Conservation (phyloP, 2,113 vertebrate species). For the Vimba vimba region DNA sequence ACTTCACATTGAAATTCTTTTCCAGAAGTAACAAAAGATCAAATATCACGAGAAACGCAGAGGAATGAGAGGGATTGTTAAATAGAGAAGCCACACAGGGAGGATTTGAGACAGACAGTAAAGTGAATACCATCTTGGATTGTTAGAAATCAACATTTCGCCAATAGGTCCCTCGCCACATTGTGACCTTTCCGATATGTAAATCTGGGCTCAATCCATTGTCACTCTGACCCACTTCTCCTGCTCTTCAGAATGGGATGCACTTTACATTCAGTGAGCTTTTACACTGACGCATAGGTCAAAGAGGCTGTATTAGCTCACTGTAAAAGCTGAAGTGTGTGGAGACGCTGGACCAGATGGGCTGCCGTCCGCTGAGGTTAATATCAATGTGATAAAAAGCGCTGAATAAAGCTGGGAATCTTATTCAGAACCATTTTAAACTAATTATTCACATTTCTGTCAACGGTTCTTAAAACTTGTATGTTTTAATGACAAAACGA, state of each 20-base stretch:
- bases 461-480: not conserved
- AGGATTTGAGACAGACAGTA: conserved; percentile 64
- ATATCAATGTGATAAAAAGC: not conserved
- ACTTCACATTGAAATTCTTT: not conserved
- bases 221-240: conserved; percentile 65
- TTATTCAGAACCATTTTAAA: not conserved
- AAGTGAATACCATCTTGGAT: conserved; percentile 71
- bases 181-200: conserved; percentile 79
- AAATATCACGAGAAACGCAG: not conserved
- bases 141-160: conserved; percentile 75
- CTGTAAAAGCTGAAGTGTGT: conserved; percentile 69
- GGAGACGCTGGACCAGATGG: conserved; percentile 26
- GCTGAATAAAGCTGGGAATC: not conserved
- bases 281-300: conserved; percentile 51
- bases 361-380: conserved; percentile 31
- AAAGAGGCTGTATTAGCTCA: conserved; percentile 69
- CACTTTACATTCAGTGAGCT: conserved; percentile 74
- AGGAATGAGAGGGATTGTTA: conserved; percentile 34
- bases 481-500: not conserved
- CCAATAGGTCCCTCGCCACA: conserved; percentile 74
- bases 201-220: conserved; percentile 75
- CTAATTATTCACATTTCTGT: not conserved
- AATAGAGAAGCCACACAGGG: conserved; percentile 59
- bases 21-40: conserved; percentile 45
- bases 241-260: conserved; percentile 43